Conservation (phyloP, 1,140 invertebrate genomes). For the Lepidurus couesii region DNA sequence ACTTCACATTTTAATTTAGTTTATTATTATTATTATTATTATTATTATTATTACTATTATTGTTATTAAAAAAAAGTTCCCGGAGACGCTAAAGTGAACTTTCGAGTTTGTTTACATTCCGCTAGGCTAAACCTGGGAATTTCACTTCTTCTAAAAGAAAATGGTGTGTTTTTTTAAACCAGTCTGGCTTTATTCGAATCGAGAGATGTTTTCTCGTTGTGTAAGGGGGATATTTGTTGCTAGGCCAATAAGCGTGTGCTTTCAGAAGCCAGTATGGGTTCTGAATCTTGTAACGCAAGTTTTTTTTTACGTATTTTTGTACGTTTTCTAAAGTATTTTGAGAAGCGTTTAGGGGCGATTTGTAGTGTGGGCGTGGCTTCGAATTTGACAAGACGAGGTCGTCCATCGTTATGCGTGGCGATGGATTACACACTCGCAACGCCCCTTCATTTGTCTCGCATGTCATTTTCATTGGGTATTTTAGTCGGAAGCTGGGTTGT, state of each 20-base stretch:
- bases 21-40: no score
- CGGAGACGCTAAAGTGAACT: not conserved
- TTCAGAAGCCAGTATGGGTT: not conserved
- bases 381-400: not conserved
- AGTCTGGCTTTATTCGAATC: no score
- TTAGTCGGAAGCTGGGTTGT: not conserved
- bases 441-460: not conserved
- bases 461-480: slow-evolving; percentile 10
- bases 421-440: slow-evolving; percentile 9
- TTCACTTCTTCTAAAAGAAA: not conserved
- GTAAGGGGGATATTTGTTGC: no score
- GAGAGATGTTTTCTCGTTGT: no score
- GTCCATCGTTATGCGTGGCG: not conserved
- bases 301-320: not conserved
- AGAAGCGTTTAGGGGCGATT: not conserved
- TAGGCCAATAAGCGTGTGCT: no score
- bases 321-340: not conserved
- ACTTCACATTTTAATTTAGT: no score
- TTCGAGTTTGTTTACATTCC: not conserved
- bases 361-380: not conserved
- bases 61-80: not conserved
- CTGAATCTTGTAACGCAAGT: not conserved
- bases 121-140: not conserved
- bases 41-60: no score
- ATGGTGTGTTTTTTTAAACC: no score